Conservation (phyloP, 1,140 invertebrate species). For the Cyclina sinensis region DNA sequence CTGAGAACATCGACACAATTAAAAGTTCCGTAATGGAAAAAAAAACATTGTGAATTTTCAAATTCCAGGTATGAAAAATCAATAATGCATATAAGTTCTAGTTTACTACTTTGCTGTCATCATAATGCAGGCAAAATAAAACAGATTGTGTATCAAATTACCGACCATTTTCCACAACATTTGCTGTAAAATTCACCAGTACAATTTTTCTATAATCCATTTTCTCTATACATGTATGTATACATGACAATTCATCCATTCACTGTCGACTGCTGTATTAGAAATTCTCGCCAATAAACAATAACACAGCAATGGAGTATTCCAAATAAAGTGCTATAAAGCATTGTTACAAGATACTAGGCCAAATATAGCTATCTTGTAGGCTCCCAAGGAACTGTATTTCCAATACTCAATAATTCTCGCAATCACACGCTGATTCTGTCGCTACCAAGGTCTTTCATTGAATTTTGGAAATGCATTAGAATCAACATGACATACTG, state of each 20-base stretch:
- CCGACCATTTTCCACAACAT: not conserved
- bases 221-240: not conserved
- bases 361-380: constrained; percentile 22
- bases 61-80: no score
- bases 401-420: constrained; percentile 40
- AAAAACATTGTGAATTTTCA: no score
- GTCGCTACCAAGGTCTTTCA: not conserved
- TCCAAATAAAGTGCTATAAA: constrained; percentile 28
- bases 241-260: constrained; percentile 14
- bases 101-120: no score
- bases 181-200: not conserved
- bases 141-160: not conserved
- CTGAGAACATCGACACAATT: no score
- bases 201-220: not conserved
- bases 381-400: not conserved
- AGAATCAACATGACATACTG: not conserved
- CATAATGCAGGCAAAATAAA: no score
- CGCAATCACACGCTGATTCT: constrained; percentile 1
- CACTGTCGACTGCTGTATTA: not conserved
- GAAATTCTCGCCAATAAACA: constrained; percentile 19
- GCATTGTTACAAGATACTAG: constrained; percentile 36
- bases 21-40: no score
- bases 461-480: constrained; percentile 27
- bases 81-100: no score
- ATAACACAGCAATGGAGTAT: not conserved